Evolutionary conservation across 1,140 invertebrate species (phyloP).

Genomic region (Glomeris maerens): DNA sequence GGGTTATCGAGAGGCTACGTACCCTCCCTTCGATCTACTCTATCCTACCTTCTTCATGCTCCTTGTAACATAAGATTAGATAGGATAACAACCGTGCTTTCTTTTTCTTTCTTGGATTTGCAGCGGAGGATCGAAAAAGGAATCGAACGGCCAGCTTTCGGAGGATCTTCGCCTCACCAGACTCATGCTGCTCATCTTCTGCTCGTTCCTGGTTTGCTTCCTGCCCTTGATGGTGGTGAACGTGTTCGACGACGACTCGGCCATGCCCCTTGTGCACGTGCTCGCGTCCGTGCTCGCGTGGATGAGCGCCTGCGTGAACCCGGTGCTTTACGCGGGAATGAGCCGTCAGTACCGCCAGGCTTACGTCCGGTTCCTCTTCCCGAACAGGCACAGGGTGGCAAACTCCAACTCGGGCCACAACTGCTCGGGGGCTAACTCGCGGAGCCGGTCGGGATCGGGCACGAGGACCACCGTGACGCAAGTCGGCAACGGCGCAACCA

Average conservation of each 20-base stretch:
- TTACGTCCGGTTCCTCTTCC: conserved; percentile 47
- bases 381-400: too few species aligned
- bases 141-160: conserved; percentile 8
- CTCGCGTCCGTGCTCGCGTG: conserved; percentile 66
- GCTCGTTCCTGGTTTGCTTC: conserved; percentile 68
- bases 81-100: neutral
- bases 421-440: too few species aligned
- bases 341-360: conserved; percentile 66
- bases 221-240: conserved; percentile 72
- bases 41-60: neutral
- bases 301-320: conserved; percentile 72
- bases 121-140: neutral
- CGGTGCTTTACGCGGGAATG: conserved; percentile 70
- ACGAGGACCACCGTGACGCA: too few species aligned
- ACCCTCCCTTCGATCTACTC: neutral
- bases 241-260: conserved; percentile 51
- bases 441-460: too few species aligned
- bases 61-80: neutral
- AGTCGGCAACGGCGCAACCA: too few species aligned
- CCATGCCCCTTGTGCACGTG: conserved; percentile 42
- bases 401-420: too few species aligned
- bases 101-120: neutral
- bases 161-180: conserved; percentile 47
- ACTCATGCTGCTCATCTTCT: conserved; percentile 70
- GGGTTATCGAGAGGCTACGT: neutral